Evolutionary conservation across 2,113 vertebrate genomes (phyloP).

Genomic region (Butorides virescens): DNA sequence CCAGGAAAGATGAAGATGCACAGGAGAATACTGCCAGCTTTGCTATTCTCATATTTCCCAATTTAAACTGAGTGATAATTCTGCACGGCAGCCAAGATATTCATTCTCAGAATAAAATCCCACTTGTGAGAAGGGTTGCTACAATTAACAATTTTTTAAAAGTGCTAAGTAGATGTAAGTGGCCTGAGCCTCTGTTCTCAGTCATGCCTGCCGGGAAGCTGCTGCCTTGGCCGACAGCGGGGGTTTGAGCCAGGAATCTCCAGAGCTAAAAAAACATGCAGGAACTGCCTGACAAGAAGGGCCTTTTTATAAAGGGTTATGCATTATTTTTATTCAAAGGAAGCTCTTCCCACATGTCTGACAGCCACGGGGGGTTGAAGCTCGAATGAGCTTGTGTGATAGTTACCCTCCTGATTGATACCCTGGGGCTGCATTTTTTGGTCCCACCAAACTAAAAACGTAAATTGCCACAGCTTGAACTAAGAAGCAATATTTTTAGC

Average conservation of each 20-base stretch:
- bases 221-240: neutral
- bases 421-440: neutral
- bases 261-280: neutral
- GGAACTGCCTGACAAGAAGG: neutral
- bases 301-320: slow-evolving; percentile 31
- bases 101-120: slow-evolving; percentile 37
- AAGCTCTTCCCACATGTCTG: slow-evolving; percentile 32
- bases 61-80: slow-evolving; percentile 36
- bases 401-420: neutral
- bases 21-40: slow-evolving; percentile 12
- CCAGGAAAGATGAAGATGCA: slow-evolving; percentile 8
- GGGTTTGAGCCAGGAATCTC: slow-evolving; percentile 19
- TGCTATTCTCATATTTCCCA: neutral
- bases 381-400: neutral
- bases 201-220: neutral
- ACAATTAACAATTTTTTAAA: slow-evolving; percentile 12
- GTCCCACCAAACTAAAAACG: neutral
- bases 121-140: neutral
- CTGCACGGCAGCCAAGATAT: neutral
- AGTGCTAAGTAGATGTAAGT: neutral
- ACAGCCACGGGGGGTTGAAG: neutral
- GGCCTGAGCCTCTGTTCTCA: slow-evolving; percentile 14
- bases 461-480: neutral
- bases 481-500: neutral
- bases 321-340: neutral